Base-by-base conservation (phyloP, 2,113 vertebrate genomes). In the Symphodus melops region DNA sequence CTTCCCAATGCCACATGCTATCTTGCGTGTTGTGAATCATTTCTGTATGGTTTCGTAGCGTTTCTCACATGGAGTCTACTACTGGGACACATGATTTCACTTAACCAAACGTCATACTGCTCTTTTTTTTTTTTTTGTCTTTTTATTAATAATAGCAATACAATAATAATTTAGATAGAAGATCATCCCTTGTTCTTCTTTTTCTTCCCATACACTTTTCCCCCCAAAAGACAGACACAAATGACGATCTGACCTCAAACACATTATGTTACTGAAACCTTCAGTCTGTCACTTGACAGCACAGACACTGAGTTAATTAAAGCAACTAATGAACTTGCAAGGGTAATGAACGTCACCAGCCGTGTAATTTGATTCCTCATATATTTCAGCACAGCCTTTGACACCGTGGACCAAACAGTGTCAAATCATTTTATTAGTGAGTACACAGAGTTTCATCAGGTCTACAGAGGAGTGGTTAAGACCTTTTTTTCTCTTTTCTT, bases 281-380 rank as follows among this genome's bases (percentile, higher is more conserved):
- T 41, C 39, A 41, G 1, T 41, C 39, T 17, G 17, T 56, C 17
- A 54, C 70, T 68, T 65, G 53, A 51, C 23, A 33, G 41, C 17
- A 13, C 9, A 37, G 58, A 68, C 37, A 57, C 14, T 0, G 56
- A 65, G 41, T 68, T 75, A 37, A 83, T 71, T 77, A 62, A 70
- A 37, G 48, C 56, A 42, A 69, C 60, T 67, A 78, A 77, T 62
- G 19, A 69, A 64, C 37, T 68, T 25, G 67, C 42, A 25, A 28
- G 49, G 28, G 48, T 59, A 61, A 42, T 56, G 63, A 68, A 57
- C 19, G 51, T 48, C n/a, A 19, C 44, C 36, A 28, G 33, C 36
- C 63, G 62, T 65, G 72, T 72, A 25, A 72, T 72, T 76, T 42
- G 4, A 72, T 70, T 82, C 46, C 52, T 63, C 37, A 78, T 57